A percentile compares a stretch with the other conserved stretches of the same genome.
Conservation (phyloP, 92 coral and sea anemone genomes). For the Chrysogorgia sp. region DNA sequence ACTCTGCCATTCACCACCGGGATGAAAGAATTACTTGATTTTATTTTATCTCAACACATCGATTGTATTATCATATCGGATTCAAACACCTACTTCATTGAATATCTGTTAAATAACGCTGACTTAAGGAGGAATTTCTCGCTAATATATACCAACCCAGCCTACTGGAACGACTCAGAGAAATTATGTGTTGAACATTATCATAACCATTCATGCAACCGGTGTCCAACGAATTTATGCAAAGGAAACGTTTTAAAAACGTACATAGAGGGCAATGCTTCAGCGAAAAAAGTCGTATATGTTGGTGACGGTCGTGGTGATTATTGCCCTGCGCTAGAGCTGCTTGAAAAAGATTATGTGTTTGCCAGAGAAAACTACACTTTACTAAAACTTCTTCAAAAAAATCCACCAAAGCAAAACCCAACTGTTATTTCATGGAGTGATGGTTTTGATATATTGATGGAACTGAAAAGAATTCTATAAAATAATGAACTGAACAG, state of each 20-base stretch:
- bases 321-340: slow-evolving; percentile 75
- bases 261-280: slow-evolving; percentile 41
- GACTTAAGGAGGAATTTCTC: slow-evolving; percentile 57
- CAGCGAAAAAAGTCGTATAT: slow-evolving; percentile 58
- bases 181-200: slow-evolving; percentile 65
- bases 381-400: slow-evolving; percentile 54
- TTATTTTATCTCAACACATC: slow-evolving; percentile 52
- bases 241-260: slow-evolving; percentile 71
- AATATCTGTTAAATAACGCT: slow-evolving; percentile 73
- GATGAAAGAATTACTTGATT: slow-evolving; percentile 85
- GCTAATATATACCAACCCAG: slow-evolving; percentile 81
- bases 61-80: slow-evolving; percentile 83
- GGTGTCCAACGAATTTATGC: slow-evolving; percentile 84
- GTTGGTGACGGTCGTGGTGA: slow-evolving; percentile 95
- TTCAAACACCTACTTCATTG: slow-evolving; percentile 88
- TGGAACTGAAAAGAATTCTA: slow-evolving; percentile 41
- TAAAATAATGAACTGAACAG: not conserved
- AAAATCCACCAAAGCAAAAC: slow-evolving; percentile 37
- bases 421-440: slow-evolving; percentile 80
- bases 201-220: slow-evolving; percentile 70
- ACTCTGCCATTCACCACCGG: slow-evolving; percentile 77
- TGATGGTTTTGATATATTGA: slow-evolving; percentile 80
- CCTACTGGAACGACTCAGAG: slow-evolving; percentile 73
- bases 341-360: slow-evolving; percentile 61
- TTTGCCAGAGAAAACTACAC: slow-evolving; percentile 79